Conservation (phyloP, 1,140 invertebrate genomes). For the Eubasilissa regina region DNA sequence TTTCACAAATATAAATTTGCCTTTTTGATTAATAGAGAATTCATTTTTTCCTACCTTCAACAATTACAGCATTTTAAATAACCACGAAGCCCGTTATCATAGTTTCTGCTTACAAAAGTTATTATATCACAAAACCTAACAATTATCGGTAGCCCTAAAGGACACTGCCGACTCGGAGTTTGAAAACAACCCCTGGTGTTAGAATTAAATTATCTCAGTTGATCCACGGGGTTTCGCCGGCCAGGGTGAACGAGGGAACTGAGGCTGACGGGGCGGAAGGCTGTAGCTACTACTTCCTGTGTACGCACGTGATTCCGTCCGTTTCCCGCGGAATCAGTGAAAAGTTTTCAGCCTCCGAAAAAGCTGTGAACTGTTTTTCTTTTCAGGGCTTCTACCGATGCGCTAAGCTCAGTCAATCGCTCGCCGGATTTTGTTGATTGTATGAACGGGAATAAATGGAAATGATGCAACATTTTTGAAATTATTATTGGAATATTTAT, state of each 20-base stretch:
- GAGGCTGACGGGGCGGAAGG: not conserved
- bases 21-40: too few relatives aligned
- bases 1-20: too few relatives aligned
- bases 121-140: slow-evolving; percentile 40
- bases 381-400: slow-evolving; percentile 38
- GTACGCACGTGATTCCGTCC: slow-evolving; percentile 58
- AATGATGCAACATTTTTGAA: too few relatives aligned
- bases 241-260: slow-evolving; percentile 14
- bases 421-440: slow-evolving; percentile 40
- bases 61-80: slow-evolving; percentile 4
- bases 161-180: slow-evolving; percentile 48
- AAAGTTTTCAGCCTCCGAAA: slow-evolving; percentile 48
- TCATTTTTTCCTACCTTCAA: too few relatives aligned
- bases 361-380: slow-evolving; percentile 55
- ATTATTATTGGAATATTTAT: too few relatives aligned
- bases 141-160: slow-evolving; percentile 54
- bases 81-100: not conserved
- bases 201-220: slow-evolving; percentile 61
- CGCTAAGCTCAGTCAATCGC: slow-evolving; percentile 55
- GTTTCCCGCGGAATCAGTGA: slow-evolving; percentile 50
- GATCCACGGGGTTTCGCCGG: slow-evolving; percentile 53
- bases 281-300: slow-evolving; percentile 27
- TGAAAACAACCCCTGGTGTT: slow-evolving; percentile 60
- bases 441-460: too few relatives aligned
- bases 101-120: slow-evolving; percentile 24